Evolutionary conservation across 2,888 invertebrate species (phyloP).

Genomic region (Limnephilus marmoratus): DNA sequence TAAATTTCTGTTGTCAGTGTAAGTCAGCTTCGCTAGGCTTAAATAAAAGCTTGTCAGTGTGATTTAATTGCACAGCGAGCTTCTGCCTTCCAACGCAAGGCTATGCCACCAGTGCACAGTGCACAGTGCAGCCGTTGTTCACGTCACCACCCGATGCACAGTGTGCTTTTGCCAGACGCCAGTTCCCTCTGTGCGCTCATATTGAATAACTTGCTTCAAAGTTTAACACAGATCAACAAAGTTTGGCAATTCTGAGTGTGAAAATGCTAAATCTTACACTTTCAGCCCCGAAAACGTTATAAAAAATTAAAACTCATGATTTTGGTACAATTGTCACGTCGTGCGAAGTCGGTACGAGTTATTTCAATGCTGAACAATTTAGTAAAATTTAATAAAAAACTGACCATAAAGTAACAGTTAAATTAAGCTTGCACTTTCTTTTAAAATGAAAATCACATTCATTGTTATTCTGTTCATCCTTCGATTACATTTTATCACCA

Average conservation of each 20-base stretch:
- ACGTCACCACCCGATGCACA: not conserved
- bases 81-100: not conserved
- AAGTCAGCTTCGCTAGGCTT: not conserved
- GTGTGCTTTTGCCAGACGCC: not conserved
- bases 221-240: not conserved
- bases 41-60: not conserved
- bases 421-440: no score
- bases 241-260: not conserved
- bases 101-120: not conserved
- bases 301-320: no score
- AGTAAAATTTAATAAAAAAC: no score
- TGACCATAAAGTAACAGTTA: no score
- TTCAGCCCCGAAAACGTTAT: no score
- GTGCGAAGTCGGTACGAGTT: no score
- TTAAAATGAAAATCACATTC: no score
- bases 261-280: no score
- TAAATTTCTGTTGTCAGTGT: not conserved
- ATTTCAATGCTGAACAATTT: no score
- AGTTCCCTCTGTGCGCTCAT: not conserved
- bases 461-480: no score
- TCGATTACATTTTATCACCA: no score
- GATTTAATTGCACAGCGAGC: not conserved
- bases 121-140: not conserved
- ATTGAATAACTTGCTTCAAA: not conserved
- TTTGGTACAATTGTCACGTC: no score